phyloP scores from a whole-genome alignment of 2,888 invertebrate genomes.

The Sicus ferrugineus region DNA sequence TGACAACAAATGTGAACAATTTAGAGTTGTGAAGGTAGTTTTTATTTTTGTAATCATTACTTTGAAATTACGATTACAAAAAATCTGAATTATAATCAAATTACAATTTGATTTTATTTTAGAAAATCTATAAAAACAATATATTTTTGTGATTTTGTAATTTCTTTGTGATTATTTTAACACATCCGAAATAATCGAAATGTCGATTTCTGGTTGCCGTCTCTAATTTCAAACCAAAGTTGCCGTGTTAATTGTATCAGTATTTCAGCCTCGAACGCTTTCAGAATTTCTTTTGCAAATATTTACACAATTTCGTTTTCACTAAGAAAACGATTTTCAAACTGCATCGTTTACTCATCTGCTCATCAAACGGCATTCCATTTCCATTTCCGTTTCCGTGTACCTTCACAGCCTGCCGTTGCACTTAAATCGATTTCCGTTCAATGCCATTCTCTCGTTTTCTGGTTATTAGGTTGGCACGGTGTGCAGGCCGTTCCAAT shows the following conservation, averaged over 20 bases:
- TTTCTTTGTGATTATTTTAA: not conserved
- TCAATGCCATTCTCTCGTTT: slow-evolving; percentile 18
- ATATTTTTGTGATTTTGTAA: not conserved
- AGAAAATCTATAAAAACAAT: not conserved
- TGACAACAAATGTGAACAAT: no score
- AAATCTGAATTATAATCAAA: no score
- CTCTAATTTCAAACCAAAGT: no score
- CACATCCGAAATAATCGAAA: not conserved
- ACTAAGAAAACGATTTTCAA: not conserved
- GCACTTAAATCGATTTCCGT: slow-evolving; percentile 28
- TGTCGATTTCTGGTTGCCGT: no score
- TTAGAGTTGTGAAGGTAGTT: not conserved
- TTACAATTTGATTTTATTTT: not conserved
- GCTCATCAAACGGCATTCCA: not conserved
- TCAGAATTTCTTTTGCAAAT: not conserved
- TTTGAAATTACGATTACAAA: no score
- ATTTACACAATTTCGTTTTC: not conserved
- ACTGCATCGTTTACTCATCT: no score
- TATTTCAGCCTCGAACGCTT: not conserved
- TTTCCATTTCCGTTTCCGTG: not conserved
- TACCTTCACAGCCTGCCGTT: not conserved
- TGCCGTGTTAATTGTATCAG: no score
- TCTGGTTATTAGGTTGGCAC: not conserved
- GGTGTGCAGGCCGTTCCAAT: not conserved
- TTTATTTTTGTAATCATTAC: not conserved